A percentile compares a stretch with the other conserved stretches of the same genome.
These are phyloP conservation scores for Cantharis nigra DNA, from an alignment of 2,888 invertebrate genomes.

Conservation along the genomic window DNA sequence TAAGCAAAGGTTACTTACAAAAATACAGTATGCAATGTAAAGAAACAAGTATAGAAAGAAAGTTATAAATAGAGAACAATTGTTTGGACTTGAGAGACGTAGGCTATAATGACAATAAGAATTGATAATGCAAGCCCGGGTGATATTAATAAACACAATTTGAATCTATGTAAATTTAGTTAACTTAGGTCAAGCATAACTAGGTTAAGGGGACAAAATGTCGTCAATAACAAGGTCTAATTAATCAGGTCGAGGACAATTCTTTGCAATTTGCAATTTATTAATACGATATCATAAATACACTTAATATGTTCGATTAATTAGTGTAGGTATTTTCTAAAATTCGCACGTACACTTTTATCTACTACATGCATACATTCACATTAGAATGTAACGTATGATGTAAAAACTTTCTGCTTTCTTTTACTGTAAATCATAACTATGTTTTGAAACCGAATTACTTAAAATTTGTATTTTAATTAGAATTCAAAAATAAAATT, in stretches of 20 bases:
- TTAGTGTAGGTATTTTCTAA: background rate
- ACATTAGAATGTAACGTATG: background rate
- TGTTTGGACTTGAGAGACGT: background rate
- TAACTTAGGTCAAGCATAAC: constrained; percentile 36
- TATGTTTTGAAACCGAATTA: background rate
- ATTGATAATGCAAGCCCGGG: background rate
- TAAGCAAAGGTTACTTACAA: background rate
- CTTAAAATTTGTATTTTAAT: background rate
- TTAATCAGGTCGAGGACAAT: constrained; percentile 39
- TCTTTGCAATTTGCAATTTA: constrained; percentile 33
- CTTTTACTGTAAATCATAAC: background rate
- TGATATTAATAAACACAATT: background rate
- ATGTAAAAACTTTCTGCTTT: background rate
- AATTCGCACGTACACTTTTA: background rate
- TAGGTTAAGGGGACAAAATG: constrained; percentile 31
- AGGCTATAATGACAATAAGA: background rate
- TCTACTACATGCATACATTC: background rate
- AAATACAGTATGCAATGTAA: background rate
- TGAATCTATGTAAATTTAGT: constrained; percentile 26
- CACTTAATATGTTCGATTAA: background rate
- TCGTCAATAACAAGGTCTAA: constrained; percentile 37
- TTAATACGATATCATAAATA: background rate
- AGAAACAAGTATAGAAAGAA: background rate
- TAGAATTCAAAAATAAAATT: background rate
- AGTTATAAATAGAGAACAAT: background rate